Evolutionary conservation across 1,140 invertebrate species (phyloP).

Genomic region (Tetramorium simillimum): DNA sequence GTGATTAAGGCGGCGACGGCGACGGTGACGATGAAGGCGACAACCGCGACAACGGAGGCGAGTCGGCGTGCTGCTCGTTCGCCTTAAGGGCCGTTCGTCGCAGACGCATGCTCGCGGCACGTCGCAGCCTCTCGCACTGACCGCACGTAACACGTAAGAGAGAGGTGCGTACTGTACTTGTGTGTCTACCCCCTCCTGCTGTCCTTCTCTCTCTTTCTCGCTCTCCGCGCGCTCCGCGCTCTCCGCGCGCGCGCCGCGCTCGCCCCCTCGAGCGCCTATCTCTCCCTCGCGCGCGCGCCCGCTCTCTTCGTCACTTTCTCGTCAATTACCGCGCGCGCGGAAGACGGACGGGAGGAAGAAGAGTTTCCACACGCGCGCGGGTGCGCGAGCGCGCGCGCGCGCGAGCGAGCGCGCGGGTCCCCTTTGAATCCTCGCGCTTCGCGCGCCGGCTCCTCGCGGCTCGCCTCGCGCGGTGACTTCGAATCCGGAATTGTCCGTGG

Average conservation of each 20-base stretch:
- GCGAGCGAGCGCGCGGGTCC: conserved; percentile 40
- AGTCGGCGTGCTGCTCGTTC: conserved; percentile 72
- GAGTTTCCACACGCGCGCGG: conserved; percentile 46
- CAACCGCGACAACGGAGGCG: conserved; percentile 46
- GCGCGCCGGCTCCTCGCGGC: conserved; percentile 80
- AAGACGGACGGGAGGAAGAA: conserved; percentile 32
- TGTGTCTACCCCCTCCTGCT: conserved; percentile 59
- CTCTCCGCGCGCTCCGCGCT: conserved; percentile 17
- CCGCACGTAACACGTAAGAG: conserved; percentile 76
- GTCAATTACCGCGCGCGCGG: conserved; percentile 43
- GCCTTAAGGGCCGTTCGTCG: conserved; percentile 72
- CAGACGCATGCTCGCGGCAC: conserved; percentile 75
- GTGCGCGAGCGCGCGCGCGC: conserved; percentile 34
- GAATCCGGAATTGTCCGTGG: conserved; percentile 83
- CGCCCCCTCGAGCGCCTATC: conserved; percentile 13
- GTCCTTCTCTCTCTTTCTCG: conserved; percentile 54
- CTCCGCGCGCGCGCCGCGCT: conserved; percentile 19
- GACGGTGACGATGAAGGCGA: conserved; percentile 18
- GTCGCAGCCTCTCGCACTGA: conserved; percentile 76
- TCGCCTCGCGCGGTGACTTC: conserved; percentile 80
- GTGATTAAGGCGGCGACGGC: conserved; percentile 31
- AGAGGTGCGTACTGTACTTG: conserved; percentile 71
- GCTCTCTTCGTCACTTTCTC: conserved; percentile 44
- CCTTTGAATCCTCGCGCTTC: conserved; percentile 70
- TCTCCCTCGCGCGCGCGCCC: conserved; percentile 13